phyloP scores from a whole-genome alignment of 2,888 invertebrate species.

The Agriopis marginaria region DNA sequence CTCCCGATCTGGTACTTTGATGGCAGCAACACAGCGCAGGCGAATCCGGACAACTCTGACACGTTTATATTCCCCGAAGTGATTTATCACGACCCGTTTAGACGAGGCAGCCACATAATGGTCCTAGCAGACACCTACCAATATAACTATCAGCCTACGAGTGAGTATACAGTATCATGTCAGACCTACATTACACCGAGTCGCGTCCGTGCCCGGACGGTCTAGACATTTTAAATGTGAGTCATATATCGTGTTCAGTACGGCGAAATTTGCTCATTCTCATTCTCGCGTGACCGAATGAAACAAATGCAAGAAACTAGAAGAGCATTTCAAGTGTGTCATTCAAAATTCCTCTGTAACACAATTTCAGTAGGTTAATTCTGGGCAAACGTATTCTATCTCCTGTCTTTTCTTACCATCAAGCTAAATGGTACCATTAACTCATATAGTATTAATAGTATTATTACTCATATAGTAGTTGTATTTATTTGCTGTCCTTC shows the following conservation, averaged over 20 bases:
- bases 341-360: not conserved
- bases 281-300: not conserved
- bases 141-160: slow-evolving; percentile 85
- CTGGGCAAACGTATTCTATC: too few species aligned
- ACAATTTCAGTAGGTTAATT: not conserved
- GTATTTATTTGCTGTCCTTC: too few species aligned
- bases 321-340: not conserved
- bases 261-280: too few species aligned
- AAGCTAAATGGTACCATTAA: too few species aligned
- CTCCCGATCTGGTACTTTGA: slow-evolving; percentile 92
- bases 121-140: slow-evolving; percentile 92
- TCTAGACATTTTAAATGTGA: too few species aligned
- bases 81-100: slow-evolving; percentile 93
- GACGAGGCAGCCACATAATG: slow-evolving; percentile 90
- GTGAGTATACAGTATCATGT: slow-evolving; percentile 53
- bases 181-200: not conserved
- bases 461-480: too few species aligned
- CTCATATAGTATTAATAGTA: too few species aligned
- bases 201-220: too few species aligned
- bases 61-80: slow-evolving; percentile 91
- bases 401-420: too few species aligned
- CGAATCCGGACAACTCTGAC: slow-evolving; percentile 89
- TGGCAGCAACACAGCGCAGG: slow-evolving; percentile 90
- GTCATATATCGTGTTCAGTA: too few species aligned
- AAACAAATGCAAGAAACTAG: not conserved